Evolutionary conservation across 2,113 vertebrate genomes (phyloP).

Genomic region (Crotalus helleri): DNA sequence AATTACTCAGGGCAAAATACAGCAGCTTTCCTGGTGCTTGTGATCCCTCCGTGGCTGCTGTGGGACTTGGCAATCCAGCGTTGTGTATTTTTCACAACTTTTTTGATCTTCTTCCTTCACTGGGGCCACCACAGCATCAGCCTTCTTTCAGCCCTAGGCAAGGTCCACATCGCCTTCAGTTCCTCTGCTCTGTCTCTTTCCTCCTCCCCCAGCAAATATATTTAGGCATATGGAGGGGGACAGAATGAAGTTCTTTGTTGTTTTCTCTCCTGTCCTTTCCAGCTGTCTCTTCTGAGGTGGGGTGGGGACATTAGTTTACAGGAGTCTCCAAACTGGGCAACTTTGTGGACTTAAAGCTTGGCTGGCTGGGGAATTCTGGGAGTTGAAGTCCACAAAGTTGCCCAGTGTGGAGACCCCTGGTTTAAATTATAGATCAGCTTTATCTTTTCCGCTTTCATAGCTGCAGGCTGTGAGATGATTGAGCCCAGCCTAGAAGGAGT

Average conservation of each 20-base stretch:
- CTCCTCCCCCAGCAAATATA: constrained; percentile 8
- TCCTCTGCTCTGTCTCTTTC: constrained; percentile 38
- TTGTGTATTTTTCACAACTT: no score
- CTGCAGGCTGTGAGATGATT: not conserved
- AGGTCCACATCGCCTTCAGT: not conserved
- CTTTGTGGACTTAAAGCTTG: no score
- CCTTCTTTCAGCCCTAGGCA: not conserved
- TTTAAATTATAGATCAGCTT: constrained; percentile 36
- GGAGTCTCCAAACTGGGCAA: no score
- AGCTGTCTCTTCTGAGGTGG: constrained; percentile 5
- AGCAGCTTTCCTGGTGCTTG: no score
- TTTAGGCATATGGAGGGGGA: not conserved
- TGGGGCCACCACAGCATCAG: not conserved
- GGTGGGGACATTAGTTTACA: constrained; percentile 25
- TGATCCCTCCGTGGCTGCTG: not conserved
- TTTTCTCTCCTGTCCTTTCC: not conserved
- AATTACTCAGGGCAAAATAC: not conserved
- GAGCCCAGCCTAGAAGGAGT: constrained; percentile 1
- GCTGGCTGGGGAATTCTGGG: no score
- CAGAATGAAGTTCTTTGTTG: not conserved
- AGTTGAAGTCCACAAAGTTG: no score
- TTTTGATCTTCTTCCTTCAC: no score
- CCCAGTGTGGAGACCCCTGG: no score
- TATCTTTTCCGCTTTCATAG: constrained; percentile 39
- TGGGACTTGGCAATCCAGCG: not conserved